Percentiles rank a stretch among this genome's conserved stretches.
phyloP scores from a whole-genome alignment of 30 jellyfish, hydroid and myxozoan species.

The Euphysa ruthae region DNA sequence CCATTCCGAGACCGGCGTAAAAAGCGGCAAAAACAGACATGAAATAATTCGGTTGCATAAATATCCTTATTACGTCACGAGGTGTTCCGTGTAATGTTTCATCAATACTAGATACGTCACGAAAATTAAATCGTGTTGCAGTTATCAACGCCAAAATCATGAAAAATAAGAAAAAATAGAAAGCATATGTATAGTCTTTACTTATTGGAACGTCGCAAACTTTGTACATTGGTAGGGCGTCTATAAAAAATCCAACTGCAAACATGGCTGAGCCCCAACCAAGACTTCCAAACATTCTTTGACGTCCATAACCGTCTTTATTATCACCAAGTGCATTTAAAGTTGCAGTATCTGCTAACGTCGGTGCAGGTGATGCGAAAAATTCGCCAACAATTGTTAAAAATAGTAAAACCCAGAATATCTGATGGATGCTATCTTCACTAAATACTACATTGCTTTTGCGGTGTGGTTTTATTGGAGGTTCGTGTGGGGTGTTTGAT shows the following conservation, averaged over 20 bases:
- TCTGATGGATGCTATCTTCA: conserved; percentile 90
- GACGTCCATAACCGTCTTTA: conserved; percentile 92
- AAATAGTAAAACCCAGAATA: conserved; percentile 79
- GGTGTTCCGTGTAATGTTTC: conserved; percentile 64
- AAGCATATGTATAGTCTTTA: conserved; percentile 86
- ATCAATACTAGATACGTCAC: conserved; percentile 37
- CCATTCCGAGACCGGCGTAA: conserved; percentile 99
- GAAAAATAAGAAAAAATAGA: conserved; percentile 73
- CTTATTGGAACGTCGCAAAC: conserved; percentile 88
- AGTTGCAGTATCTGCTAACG: conserved; percentile 97
- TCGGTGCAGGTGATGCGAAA: conserved; percentile 97
- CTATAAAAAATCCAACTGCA: conserved; percentile 86
- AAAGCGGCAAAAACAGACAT: conserved; percentile 83
- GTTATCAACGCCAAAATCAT: conserved; percentile 73
- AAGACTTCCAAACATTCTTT: conserved; percentile 95
- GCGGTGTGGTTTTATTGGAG: conserved; percentile 76
- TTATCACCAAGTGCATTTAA: conserved; percentile 80
- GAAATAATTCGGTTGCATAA: conserved; percentile 44
- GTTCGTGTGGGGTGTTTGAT: conserved; percentile 83
- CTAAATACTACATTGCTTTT: conserved; percentile 87
- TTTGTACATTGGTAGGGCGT: conserved; percentile 76
- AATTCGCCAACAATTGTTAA: conserved; percentile 93
- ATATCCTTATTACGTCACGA: conserved; percentile 56
- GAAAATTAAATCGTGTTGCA: conserved; percentile 69
- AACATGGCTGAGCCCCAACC: conserved; percentile 99